Evolutionary conservation across 2,888 invertebrate species (phyloP).

Genomic region (Copidosoma aretas): DNA sequence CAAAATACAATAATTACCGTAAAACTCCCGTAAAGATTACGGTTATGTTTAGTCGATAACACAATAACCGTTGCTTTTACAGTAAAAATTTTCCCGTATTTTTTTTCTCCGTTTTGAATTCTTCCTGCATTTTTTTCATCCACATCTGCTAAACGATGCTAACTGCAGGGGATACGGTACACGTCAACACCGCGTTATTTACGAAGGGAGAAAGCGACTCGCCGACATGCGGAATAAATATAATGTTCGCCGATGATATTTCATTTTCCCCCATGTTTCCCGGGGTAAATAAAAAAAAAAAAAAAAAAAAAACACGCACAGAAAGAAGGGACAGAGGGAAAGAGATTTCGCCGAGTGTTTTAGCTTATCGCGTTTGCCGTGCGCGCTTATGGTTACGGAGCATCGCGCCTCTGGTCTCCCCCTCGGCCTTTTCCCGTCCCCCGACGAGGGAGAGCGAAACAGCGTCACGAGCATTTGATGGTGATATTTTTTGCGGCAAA

Average conservation of each 20-base stretch:
- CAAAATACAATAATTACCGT: too few species aligned
- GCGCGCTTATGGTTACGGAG: too few species aligned
- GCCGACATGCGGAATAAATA: slow-evolving; percentile 31
- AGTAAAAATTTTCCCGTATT: too few species aligned
- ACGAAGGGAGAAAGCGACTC: slow-evolving; percentile 2
- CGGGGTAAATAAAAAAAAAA: slow-evolving; percentile 38
- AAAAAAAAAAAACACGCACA: slow-evolving; percentile 2
- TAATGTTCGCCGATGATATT: slow-evolving; percentile 49
- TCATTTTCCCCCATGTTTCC: slow-evolving; percentile 45
- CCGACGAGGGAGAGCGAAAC: slow-evolving; percentile 44
- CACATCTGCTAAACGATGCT: background rate
- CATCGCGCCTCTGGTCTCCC: slow-evolving; percentile 47
- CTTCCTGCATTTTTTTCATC: too few species aligned
- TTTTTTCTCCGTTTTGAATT: too few species aligned
- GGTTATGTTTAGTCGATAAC: too few species aligned
- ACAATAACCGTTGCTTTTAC: too few species aligned
- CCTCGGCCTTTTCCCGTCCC: slow-evolving; percentile 46
- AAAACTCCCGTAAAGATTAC: too few species aligned
- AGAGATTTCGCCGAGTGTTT: slow-evolving; percentile 50
- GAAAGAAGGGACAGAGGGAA: slow-evolving; percentile 3
- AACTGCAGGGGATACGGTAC: background rate
- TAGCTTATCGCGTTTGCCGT: slow-evolving; percentile 55
- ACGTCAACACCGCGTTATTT: background rate
- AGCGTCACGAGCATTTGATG: slow-evolving; percentile 58
- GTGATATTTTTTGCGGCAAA: slow-evolving; percentile 54